These are phyloP conservation scores for Clivina fossor DNA, from an alignment of 2,888 invertebrate genomes.

Conservation along the genomic window DNA sequence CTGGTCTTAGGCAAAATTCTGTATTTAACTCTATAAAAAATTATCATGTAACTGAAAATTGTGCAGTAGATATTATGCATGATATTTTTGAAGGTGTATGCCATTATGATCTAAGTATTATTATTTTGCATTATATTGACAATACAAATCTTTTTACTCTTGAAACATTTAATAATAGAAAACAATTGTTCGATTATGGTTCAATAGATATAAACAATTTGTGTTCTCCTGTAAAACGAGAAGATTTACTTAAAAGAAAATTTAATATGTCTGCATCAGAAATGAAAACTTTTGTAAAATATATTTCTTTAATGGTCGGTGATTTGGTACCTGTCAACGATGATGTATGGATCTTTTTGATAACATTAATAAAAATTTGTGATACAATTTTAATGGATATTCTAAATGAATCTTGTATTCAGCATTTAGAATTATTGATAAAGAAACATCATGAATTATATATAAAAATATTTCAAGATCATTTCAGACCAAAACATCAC, in stretches of 20 bases:
- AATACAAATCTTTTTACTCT: constrained; percentile 20
- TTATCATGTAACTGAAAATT: constrained; percentile 33
- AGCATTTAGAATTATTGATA: constrained; percentile 9
- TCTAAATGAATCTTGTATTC: too few species aligned
- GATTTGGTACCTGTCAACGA: constrained; percentile 31
- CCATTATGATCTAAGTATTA: constrained; percentile 22
- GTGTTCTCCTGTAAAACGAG: not conserved
- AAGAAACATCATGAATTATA: constrained; percentile 22
- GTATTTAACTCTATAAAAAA: constrained; percentile 28
- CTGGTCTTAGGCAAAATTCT: constrained; percentile 35
- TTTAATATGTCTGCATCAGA: constrained; percentile 23
- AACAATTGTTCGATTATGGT: constrained; percentile 19
- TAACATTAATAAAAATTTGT: constrained; percentile 19
- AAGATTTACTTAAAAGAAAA: constrained; percentile 18
- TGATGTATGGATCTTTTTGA: constrained; percentile 22
- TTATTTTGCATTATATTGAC: constrained; percentile 28
- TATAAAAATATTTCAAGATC: constrained; percentile 15
- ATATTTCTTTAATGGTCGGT: constrained; percentile 23
- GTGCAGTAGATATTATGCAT: constrained; percentile 33
- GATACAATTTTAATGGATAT: constrained; percentile 20
- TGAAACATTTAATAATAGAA: constrained; percentile 21
- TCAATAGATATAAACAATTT: not conserved
- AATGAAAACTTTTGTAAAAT: constrained; percentile 22
- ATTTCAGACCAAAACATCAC: constrained; percentile 28
- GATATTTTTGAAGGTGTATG: constrained; percentile 37